Base-by-base conservation (phyloP, 2,113 vertebrate species). In the Typhlomys cinereus region DNA sequence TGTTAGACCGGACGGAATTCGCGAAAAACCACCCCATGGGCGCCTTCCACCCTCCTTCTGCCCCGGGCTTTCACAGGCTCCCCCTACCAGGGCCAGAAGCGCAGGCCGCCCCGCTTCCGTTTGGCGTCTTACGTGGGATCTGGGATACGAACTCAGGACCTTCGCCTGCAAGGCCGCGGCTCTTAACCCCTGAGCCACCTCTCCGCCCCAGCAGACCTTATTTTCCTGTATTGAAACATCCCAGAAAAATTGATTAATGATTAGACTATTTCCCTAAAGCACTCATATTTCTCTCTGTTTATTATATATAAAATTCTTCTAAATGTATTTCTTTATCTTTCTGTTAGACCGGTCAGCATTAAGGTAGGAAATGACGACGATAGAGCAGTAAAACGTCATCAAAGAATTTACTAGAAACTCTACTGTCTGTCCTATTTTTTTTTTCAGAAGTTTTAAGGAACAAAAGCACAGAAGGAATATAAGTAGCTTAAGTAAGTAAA, bases 211-310 rank as follows among this genome's bases (percentile, higher is more conserved):
- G n/a, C n/a, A n/a, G n/a, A n/a, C n/a, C n/a, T n/a, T n/a, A n/a
- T n/a, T n/a, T 61, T 17, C 20, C 31, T 70, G 0, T 39, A 54
- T 84, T 74, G 89, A 1, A 73, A 34, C 31, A 74, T 64, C 29
- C 64, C 83, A 75, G 62, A 59, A n/a, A n/a, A 69, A 74, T 23
- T 57, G 59, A 52, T 57, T 50, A 88, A 62, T 74, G 48, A n/a
- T 4, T 23, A 5, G 11, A 1, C n/a, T 67, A 27, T 67, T 83
- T 87, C 21, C 36, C 11, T 31, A 44, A 83, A 87, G 48, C 29
- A 78, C 90, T 64, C 20, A 61, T n/a, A 62, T 61, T 52, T 66
- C n/a, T 59, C 46, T 31, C 27, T 88, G 36, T 80, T 89, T 73
- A 75, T 89, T 75, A 86, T 46, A 81, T 0, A 20, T 5, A 4